Base-by-base conservation (phyloP, 2,888 invertebrate species). In the Drosophila prostipennis region DNA sequence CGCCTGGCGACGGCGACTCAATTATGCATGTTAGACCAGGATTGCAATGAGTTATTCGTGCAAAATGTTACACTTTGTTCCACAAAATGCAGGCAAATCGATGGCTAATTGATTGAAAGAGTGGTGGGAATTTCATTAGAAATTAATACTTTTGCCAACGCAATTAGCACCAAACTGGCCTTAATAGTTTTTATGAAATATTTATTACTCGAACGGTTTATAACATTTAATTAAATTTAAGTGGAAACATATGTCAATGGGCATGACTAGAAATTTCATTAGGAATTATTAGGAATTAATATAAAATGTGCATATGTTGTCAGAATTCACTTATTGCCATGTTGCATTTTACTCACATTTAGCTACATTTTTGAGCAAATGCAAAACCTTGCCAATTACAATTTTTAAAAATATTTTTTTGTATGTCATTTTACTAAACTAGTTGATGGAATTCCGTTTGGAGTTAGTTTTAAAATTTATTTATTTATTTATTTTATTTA, bases 21-120 rank as follows among this genome's bases (percentile, higher is more conserved):
- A 71, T 53, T 58, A 51, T 57, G 45, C 64, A 51, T 51, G 64
- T 43, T 32, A 37, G 49, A 56, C 23, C 26, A 29, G 34, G 48
- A 61, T 42, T 63, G 14, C 51, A 42, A 32, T 14, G 19, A 2
- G 57, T 10, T 40, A 11, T 14, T 29, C 6, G 29, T 29, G 29
- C 32, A n/a, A 26, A 26, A n/a, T 14, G 5, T 4, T 29, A 6
- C 46, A 46, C 10, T 46, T 46, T 11, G 16, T 32, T 14, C n/a
- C 3, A 10, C 37, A 14, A n/a, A 26, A 26, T 26, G 43, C 43
- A n/a, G n/a, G 19, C 43, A 43, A 23, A n/a, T 3, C 26, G 26
- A 13, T 45, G 2, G 26, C 26, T 45, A 45, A 46, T 32, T 32
- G 46, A 23, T 34, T 19, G 34, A 14, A 34, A 19, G n/a, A 16